Evolutionary conservation across 2,888 invertebrate genomes (phyloP), one percentile per base, ranked within the genome.

Genomic region (Ormyrus rosae): DNA sequence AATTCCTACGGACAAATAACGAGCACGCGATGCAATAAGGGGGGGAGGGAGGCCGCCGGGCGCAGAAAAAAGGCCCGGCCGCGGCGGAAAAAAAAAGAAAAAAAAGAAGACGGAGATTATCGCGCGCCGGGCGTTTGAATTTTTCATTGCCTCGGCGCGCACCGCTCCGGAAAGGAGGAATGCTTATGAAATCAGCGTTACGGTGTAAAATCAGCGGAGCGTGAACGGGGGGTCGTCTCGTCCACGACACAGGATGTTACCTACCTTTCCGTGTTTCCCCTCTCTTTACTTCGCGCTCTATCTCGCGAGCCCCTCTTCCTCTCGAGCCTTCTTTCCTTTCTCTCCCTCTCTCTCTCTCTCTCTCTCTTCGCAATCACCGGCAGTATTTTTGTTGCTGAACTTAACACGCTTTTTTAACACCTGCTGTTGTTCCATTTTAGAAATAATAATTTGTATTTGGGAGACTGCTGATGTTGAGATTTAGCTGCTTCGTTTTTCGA

Each of bases 111-210:
- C 34, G 34, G 34, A 74, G 70, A 81, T 81, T 81, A 81, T 81
- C 73, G 64, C 71, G 60, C 74, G 73, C 13, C 34, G 64, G 74
- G 71, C 60, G 65, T 81, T 78, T 81, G 81, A 81, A 78, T 71
- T 81, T 81, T 75, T 73, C 50, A 69, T 69, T 50, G 58, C 11
- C 55, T 55, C 46, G 65, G n/a, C 46, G 60, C 55, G 65, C 76
- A 74, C 53, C 58, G 55, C 78, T 77, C 77, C 81, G 81, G 79
- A 83, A 85, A 85, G 85, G 83, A 85, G 83, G 84, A 84, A 86
- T 87, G 84, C 86, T 87, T 86, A 88, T 86, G 86, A 87, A 88
- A 88, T 88, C 88, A 88, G 85, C 86, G 86, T 87, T 87, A 89
- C 88, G 86, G 84, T 86, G 88, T 87, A 84, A 88, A 88, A 78